Evolutionary conservation across 1,140 invertebrate genomes (phyloP).

Genomic region (Daktulosphaira vitifoliae): DNA sequence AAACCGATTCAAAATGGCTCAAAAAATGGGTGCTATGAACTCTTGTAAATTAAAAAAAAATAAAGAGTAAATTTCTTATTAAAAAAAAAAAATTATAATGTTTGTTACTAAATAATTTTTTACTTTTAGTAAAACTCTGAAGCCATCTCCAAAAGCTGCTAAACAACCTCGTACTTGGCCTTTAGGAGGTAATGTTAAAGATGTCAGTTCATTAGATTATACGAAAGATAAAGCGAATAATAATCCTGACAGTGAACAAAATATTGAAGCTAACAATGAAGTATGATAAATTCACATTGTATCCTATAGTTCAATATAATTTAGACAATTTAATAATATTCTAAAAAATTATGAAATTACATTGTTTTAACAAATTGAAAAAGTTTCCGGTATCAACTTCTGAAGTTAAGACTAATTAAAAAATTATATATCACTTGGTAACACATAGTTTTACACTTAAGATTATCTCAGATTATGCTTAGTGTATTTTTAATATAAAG

Average conservation of each 20-base stretch:
- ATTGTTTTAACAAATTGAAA: too few relatives aligned
- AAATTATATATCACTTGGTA: too few relatives aligned
- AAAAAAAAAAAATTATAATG: background rate
- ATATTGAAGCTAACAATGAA: conserved; percentile 52
- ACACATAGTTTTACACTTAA: too few relatives aligned
- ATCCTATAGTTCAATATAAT: too few relatives aligned
- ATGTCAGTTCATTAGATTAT: conserved; percentile 72
- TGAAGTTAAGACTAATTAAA: too few relatives aligned
- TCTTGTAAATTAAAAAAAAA: conserved; percentile 50
- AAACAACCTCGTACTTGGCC: conserved; percentile 90
- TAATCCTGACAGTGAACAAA: conserved; percentile 43
- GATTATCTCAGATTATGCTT: too few relatives aligned
- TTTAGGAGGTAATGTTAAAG: conserved; percentile 65
- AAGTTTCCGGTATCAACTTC: too few relatives aligned
- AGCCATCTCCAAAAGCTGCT: conserved; percentile 58
- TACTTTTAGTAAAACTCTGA: conserved; percentile 55
- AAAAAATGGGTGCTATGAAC: conserved; percentile 59
- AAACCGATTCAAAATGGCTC: conserved; percentile 49
- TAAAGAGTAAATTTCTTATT: conserved; percentile 46
- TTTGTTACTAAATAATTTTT: background rate
- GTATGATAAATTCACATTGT: too few relatives aligned
- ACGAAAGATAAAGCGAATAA: conserved; percentile 71
- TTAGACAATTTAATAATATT: too few relatives aligned
- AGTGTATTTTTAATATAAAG: too few relatives aligned
- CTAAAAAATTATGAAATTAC: too few relatives aligned